Evolutionary conservation across 2,797 vertebrate genomes (phyloP), one percentile per base, ranked within the genome.

Genomic region (Monodelphis domestica): DNA sequence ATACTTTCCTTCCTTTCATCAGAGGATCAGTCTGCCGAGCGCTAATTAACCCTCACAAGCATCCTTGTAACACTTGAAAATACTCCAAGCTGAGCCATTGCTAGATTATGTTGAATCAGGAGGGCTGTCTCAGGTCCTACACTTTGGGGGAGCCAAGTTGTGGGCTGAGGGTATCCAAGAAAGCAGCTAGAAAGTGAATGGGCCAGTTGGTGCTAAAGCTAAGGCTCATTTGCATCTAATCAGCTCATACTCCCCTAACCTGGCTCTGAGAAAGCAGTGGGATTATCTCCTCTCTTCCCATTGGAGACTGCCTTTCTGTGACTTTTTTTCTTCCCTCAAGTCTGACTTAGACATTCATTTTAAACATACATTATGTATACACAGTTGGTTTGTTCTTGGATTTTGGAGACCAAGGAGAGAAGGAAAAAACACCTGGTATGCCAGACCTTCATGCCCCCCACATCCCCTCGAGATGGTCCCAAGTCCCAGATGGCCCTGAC

Each of bases 1-100:
- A 63, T 9, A 53, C 15, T 91, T 91, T 88, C 91, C 93, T 89
- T 90, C 93, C 87, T 96, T 89, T 95, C 93, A 70, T 57, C 59
- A 38, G 89, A 89, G 90, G 59, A 93, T 57, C 84, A 52, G 0
- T 0, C 11, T 55, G 11, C 29, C 9, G 91, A 56, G 87, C 5
- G 12, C 63, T 5, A 2, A 26, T 87, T 89, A 95, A 94, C 95
- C 30, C 56, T 70, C 45, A 70, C 55, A 51, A 50, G 84, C 0
- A 0, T 87, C 90, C 70, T 50, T 84, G 38, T 84, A 84, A 50
- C 70, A 84, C 70, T 78, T 63, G 17, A 54, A 55, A 89, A 90
- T 15, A 53, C 53, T 94, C 90, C 90, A 57, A 15, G 53, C 14
- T 12, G 28, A 92, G 55, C 51, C 26, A 15, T 29, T 51, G 0